Conservation (phyloP, 1,140 invertebrate genomes). For the Temnothorax longispinosus region DNA sequence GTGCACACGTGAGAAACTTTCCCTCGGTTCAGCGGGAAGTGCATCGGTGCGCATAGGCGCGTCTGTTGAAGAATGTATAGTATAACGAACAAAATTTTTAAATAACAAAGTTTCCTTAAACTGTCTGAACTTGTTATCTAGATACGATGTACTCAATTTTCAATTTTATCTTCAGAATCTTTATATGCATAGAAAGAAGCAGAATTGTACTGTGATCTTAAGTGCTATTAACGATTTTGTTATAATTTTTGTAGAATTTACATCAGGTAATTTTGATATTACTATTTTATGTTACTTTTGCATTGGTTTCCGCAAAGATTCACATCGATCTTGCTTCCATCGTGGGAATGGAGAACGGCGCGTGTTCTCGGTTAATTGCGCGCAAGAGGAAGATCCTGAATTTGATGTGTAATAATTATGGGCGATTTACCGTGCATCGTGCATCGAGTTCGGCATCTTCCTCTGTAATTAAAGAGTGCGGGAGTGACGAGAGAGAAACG, state of each 20-base stretch:
- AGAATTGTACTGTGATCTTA: not conserved
- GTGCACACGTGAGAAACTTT: constrained; percentile 34
- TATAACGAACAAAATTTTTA: not conserved
- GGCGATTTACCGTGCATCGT: constrained; percentile 6
- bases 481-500: constrained; percentile 5
- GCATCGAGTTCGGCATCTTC: constrained; percentile 37
- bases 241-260: constrained; percentile 1
- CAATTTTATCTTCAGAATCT: constrained; percentile 1
- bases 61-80: not conserved
- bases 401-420: constrained; percentile 47
- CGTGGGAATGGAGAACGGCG: constrained; percentile 18
- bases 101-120: not conserved
- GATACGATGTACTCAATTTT: not conserved
- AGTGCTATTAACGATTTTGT: not conserved
- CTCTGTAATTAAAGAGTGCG: constrained; percentile 24
- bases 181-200: not conserved
- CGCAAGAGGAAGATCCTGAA: constrained; percentile 11
- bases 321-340: not conserved
- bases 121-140: not conserved
- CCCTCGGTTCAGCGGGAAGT: not conserved
- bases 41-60: not conserved
- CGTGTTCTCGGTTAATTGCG: constrained; percentile 40
- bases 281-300: not conserved
- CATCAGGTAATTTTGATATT: not conserved
- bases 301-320: not conserved